Evolutionary conservation across 64 coral and sea anemone genomes (phyloP).

Genomic region (Stichodactyla helianthus): DNA sequence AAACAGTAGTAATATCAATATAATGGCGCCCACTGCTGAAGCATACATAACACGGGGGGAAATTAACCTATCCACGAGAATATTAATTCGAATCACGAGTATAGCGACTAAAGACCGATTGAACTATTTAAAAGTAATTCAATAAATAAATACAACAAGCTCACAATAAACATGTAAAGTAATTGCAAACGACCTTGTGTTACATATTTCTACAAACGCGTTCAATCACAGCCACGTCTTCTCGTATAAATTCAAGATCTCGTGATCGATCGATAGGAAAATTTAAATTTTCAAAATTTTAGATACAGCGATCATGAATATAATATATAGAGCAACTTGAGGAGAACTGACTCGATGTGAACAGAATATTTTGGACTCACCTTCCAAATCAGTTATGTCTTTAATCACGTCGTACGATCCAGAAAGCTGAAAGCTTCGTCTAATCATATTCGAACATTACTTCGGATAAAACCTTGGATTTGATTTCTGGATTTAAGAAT

Average conservation of each 20-base stretch:
- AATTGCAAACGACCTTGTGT: neutral
- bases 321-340: neutral
- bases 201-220: neutral
- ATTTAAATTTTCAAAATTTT: neutral
- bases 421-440: conserved; percentile 96
- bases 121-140: neutral
- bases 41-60: neutral
- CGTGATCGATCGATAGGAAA: neutral
- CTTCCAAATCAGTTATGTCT: conserved; percentile 77
- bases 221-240: neutral
- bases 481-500: neutral
- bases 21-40: neutral
- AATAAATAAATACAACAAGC: neutral
- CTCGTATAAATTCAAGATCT: neutral
- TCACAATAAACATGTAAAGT: neutral
- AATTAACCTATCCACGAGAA: neutral
- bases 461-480: neutral
- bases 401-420: conserved; percentile 98
- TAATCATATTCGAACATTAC: conserved; percentile 52
- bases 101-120: neutral
- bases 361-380: conserved; percentile 23
- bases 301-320: neutral
- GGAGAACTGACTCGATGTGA: neutral
- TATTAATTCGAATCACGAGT: neutral
- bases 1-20: neutral